These are phyloP conservation scores for Petrosia ficiformis DNA, from an alignment of 37 sponge, comb jelly and placozoan species.

Conservation along the genomic window DNA sequence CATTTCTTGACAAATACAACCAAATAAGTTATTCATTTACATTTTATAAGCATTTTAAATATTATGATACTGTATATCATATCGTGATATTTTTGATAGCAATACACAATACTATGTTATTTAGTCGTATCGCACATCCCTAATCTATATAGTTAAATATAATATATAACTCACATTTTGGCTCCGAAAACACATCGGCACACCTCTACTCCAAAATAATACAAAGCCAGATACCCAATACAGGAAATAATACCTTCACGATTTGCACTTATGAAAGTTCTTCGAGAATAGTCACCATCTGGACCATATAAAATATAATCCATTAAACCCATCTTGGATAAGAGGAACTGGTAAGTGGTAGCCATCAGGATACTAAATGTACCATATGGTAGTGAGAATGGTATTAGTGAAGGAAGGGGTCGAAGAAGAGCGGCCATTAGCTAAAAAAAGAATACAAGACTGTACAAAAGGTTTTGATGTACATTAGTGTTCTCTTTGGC, in stretches of 20 bases:
- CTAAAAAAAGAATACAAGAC: constrained; percentile 24
- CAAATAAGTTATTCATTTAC: no score
- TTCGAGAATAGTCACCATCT: constrained; percentile 58
- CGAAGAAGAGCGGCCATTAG: constrained; percentile 36
- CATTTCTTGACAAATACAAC: no score
- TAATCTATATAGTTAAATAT: no score
- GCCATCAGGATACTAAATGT: constrained; percentile 9
- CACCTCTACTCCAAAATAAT: constrained; percentile 70
- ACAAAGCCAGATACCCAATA: constrained; percentile 82
- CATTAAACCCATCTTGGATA: constrained; percentile 41
- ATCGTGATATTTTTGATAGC: no score
- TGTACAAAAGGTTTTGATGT: no score
- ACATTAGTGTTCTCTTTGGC: no score
- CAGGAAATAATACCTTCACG: constrained; percentile 91
- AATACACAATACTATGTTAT: no score
- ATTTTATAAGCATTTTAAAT: no score
- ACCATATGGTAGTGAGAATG: constrained; percentile 23
- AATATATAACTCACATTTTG: not conserved
- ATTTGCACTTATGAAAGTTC: constrained; percentile 80
- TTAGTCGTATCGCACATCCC: no score
- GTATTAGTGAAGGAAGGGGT: constrained; percentile 24
- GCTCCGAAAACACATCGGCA: constrained; percentile 65
- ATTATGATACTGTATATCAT: no score
- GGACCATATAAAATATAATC: constrained; percentile 71
- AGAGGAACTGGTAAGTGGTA: constrained; percentile 53